Base-by-base conservation (phyloP, 2,888 invertebrate species). In the Chalcis sispes region DNA sequence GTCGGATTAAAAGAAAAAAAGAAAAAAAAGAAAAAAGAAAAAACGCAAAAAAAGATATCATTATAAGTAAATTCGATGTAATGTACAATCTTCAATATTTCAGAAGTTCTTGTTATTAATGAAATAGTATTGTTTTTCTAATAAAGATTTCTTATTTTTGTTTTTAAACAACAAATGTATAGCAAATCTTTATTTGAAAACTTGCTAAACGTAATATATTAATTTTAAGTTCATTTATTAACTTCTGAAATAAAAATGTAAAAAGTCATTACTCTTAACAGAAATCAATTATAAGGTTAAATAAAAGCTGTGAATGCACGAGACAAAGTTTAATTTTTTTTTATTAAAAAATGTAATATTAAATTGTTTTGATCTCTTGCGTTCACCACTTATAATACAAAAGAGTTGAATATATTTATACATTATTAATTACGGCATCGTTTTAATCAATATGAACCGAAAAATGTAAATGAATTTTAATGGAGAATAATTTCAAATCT, bases 71-170 rank as follows among this genome's bases (percentile, higher is more conserved):
- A 36, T 66, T 58, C 64, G 5, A 54, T 61, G 29, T 64, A 40
- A 65, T 50, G 32, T 36, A 20, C 58, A 29, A 76, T 42, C 18
- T 42, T 46, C 62, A 72, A 52, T 64, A 69, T 77, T 74, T 74
- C 73, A 62, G 70, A 73, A 74, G 71, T 71, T 70, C 8, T 72
- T 77, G 27, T 72, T 64, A 25, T 67, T 27, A 64, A 64, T 5
- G 18, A 64, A 36, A n/a, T 59, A 61, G 25, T 23, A 46, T 58
- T 25, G 59, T 70, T 58, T 67, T 48, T 64, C 15, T 67, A 18
- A 52, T 36, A 61, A 27, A 66, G 62, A 10, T 72, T 72, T 40
- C 0, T 29, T 54, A 36, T 56, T 70, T 52, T 62, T 62, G 42
- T 59, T 67, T 66, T 18, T 32, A 32, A 3, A 25, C 59, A 66